phyloP scores from a whole-genome alignment of 2,797 vertebrate genomes.

The Eulemur mongoz region DNA sequence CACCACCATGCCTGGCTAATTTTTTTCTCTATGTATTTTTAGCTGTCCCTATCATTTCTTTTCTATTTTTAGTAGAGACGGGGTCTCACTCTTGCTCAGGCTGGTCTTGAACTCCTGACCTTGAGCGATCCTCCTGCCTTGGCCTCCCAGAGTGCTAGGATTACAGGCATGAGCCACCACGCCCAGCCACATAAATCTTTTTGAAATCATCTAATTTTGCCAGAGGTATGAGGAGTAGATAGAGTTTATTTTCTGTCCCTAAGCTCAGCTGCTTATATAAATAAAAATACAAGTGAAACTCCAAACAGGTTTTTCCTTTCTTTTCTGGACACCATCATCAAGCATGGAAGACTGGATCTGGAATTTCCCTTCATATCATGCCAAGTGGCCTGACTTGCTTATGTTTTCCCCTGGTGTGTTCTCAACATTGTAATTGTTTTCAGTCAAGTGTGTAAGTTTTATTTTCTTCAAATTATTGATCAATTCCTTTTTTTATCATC shows the following conservation, averaged over 20 bases:
- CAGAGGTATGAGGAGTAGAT: background rate
- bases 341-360: background rate
- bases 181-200: background rate
- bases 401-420: constrained; percentile 10
- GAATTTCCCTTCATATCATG: background rate
- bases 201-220: constrained; percentile 46
- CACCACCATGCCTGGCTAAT: too few species aligned
- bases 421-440: background rate
- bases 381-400: constrained; percentile 19
- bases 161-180: too few species aligned
- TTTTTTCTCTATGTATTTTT: too few species aligned
- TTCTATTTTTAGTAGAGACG: too few species aligned
- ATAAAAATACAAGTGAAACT: background rate
- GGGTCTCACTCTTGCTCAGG: too few species aligned
- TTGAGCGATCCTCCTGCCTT: too few species aligned
- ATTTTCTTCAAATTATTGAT: background rate
- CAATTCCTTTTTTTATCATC: background rate
- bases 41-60: too few species aligned
- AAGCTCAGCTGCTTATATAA: background rate
- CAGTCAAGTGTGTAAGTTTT: background rate
- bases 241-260: background rate
- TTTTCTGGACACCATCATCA: background rate
- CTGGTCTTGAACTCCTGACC: too few species aligned
- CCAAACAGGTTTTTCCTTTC: background rate
- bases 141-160: too few species aligned